phyloP scores from a whole-genome alignment of 2,113 vertebrate species.

The Menura novaehollandiae region DNA sequence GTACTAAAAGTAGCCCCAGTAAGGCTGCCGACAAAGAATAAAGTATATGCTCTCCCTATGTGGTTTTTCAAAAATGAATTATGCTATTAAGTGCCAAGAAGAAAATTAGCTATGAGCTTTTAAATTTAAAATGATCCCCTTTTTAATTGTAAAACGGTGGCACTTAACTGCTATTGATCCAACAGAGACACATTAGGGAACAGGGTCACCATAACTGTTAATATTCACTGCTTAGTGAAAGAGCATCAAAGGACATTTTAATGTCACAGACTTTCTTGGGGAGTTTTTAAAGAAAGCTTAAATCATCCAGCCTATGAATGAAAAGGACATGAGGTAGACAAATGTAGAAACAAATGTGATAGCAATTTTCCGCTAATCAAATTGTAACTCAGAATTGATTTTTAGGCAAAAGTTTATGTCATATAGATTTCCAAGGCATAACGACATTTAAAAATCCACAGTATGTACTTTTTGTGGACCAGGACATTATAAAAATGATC shows the following conservation, averaged over 20 bases:
- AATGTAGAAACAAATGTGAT: slow-evolving; percentile 92
- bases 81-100: slow-evolving; percentile 79
- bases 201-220: slow-evolving; percentile 98
- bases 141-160: slow-evolving; percentile 99
- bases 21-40: slow-evolving; percentile 40
- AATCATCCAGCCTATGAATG: slow-evolving; percentile 90
- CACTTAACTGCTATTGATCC: slow-evolving; percentile 99
- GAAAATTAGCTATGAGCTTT: slow-evolving; percentile 84
- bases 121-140: slow-evolving; percentile 84
- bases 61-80: slow-evolving; percentile 82
- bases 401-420: slow-evolving; percentile 83
- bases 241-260: slow-evolving; percentile 99
- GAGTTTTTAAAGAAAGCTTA: slow-evolving; percentile 93
- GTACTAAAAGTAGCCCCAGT: slow-evolving; percentile 29
- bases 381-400: slow-evolving; percentile 90
- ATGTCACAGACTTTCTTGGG: slow-evolving; percentile 98
- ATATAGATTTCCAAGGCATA: slow-evolving; percentile 82
- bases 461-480: slow-evolving; percentile 69
- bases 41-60: slow-evolving; percentile 66
- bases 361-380: slow-evolving; percentile 96
- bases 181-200: slow-evolving; percentile 93
- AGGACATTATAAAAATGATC: slow-evolving; percentile 21
- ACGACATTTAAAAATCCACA: slow-evolving; percentile 85
- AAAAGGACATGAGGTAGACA: slow-evolving; percentile 96
- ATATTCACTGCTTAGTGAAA: slow-evolving; percentile 96